phyloP scores from a whole-genome alignment of 2,888 invertebrate species.

The Ptilodon capucinus region DNA sequence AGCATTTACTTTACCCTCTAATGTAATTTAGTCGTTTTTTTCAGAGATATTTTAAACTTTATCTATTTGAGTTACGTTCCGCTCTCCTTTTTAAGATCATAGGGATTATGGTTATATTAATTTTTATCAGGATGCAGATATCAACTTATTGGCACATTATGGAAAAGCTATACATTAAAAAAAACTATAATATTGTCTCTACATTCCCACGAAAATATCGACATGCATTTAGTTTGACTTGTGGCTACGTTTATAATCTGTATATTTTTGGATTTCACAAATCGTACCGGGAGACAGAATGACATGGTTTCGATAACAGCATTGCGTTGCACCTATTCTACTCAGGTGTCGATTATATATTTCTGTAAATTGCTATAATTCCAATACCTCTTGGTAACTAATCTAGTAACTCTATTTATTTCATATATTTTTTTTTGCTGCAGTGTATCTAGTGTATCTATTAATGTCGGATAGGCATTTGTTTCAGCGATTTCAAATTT shows the following conservation, averaged over 20 bases:
- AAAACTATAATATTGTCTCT: too few species aligned
- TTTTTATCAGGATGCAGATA: too few species aligned
- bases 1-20: conserved; percentile 27
- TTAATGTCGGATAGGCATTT: not conserved
- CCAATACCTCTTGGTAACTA: too few species aligned
- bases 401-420: too few species aligned
- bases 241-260: conserved; percentile 11
- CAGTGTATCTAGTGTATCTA: too few species aligned
- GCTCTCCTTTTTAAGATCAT: not conserved
- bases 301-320: conserved; percentile 18
- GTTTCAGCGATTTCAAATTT: conserved; percentile 16
- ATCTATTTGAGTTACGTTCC: not conserved
- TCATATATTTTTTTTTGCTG: too few species aligned
- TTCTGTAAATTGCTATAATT: not conserved
- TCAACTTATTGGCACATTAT: too few species aligned
- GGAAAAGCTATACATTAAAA: not conserved
- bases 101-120: too few species aligned
- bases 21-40: conserved; percentile 25
- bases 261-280: conserved; percentile 14
- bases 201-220: too few species aligned
- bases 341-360: too few species aligned
- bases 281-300: conserved; percentile 9
- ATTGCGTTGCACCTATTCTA: too few species aligned
- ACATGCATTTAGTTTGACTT: not conserved
- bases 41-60: conserved; percentile 12